phyloP scores from a whole-genome alignment of 1,140 invertebrate genomes.

The Nebria ingens region DNA sequence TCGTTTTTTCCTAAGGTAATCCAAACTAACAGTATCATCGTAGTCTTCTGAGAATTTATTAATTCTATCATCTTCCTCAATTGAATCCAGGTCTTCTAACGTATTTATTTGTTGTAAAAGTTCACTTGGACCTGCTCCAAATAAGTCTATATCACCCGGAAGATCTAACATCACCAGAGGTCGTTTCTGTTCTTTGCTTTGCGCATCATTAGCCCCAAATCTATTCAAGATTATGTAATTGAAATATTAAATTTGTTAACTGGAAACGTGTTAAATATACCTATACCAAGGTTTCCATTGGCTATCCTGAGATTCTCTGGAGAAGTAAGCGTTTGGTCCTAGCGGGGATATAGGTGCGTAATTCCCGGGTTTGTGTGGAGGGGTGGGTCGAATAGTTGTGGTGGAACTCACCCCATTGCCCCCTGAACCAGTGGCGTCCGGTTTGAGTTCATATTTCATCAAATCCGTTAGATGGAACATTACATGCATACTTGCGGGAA shows the following conservation, averaged over 20 bases:
- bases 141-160: conserved; percentile 16
- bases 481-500: conserved; percentile 46
- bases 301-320: background rate
- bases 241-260: background rate
- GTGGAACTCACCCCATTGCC: conserved; percentile 24
- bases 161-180: conserved; percentile 15
- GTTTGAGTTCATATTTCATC: conserved; percentile 41
- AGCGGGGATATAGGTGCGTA: conserved; percentile 39
- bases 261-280: background rate
- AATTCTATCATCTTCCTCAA: conserved; percentile 19
- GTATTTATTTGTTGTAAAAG: conserved; percentile 22
- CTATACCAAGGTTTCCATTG: background rate
- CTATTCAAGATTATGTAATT: background rate
- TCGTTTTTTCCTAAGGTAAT: conserved; percentile 23
- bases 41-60: conserved; percentile 24
- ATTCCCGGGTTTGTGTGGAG: conserved; percentile 39
- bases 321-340: conserved; percentile 21
- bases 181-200: background rate
- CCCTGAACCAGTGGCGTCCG: conserved; percentile 21
- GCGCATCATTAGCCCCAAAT: background rate
- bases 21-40: conserved; percentile 22
- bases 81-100: conserved; percentile 15
- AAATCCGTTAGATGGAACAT: conserved; percentile 45
- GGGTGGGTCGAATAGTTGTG: conserved; percentile 27
- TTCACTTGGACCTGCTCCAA: conserved; percentile 23